Evolutionary conservation across 2,888 invertebrate genomes (phyloP), one percentile per base, ranked within the genome.

Genomic region (Epinotia demarniana): DNA sequence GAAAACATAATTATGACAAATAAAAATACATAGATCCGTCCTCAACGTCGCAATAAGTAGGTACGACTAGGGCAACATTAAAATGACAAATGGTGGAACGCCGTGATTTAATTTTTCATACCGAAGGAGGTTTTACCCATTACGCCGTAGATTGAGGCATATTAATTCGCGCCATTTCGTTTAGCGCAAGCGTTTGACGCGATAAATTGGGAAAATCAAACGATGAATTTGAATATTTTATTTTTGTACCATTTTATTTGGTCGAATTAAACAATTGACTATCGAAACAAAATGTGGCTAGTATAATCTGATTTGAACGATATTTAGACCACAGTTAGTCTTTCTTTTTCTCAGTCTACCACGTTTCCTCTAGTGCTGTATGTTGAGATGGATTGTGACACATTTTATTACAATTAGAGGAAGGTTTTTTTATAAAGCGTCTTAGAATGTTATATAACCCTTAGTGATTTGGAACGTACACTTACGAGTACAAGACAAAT

Each of bases 71-170:
- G 86, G 87, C 87, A 87, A 87, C 89, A 90, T 91, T 90, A 90
- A 89, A 91, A 91, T 91, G 90, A 91, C 90, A 90, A 90, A 91
- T 91, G 84, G 89, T 89, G 85, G 83, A 86, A 86, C 83, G 86
- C 87, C 85, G 84, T 85, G 86, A 88, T 89, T 87, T 87, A 88
- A 91, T 91, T 91, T 90, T 90, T 91, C 90, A 90, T 82, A 78
- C 79, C 81, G 85, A 86, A 88, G 85, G 84, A 88, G 86, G 85
- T 86, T 84, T 84, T 81, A 83, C 81, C 80, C 75, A 73, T 78
- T 75, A 73, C 73, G 27, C 39, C 66, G 62, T 81, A 82, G 78
- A 78, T 77, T 80, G 81, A 77, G 79, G 80, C 80, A 82, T 86
- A 86, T 86, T 87, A 86, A 87, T 88, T 86, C 84, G 81, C 80